Percentiles rank a stretch among this genome's conserved stretches.
phyloP scores from a whole-genome alignment of 64 coral and sea anemone genomes.

The Montipora sp. region DNA sequence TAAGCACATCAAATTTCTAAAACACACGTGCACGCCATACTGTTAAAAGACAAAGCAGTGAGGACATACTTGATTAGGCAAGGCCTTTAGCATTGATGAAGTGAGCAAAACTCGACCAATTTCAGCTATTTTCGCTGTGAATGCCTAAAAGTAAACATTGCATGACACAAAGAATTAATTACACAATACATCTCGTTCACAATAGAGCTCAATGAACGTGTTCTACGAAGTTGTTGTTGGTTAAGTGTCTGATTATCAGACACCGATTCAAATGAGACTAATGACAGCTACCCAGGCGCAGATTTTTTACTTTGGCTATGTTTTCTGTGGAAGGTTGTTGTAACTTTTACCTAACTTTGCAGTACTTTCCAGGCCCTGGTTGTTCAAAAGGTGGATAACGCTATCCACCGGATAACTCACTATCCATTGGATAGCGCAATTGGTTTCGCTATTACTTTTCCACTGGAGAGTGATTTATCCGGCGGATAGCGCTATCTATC shows the following conservation, averaged over 20 bases:
- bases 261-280: neutral
- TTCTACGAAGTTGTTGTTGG: neutral
- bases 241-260: neutral
- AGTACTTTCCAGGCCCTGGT: too few species aligned
- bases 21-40: too few species aligned
- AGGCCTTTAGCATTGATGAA: constrained; percentile 75
- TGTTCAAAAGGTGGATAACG: too few species aligned
- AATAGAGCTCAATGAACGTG: neutral
- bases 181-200: neutral
- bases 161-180: neutral
- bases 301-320: too few species aligned
- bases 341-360: neutral
- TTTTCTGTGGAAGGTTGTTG: neutral
- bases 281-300: too few species aligned
- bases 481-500: too few species aligned
- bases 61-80: constrained; percentile 84
- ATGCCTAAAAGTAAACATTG: constrained; percentile 65
- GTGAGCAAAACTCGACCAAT: constrained; percentile 85
- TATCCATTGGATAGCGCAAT: too few species aligned
- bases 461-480: too few species aligned
- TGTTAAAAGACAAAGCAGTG: neutral
- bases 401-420: too few species aligned
- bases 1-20: too few species aligned
- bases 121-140: constrained; percentile 90
- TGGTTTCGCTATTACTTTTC: too few species aligned